Percentiles rank a stretch among this genome's conserved stretches.
phyloP scores from a whole-genome alignment of 1,140 invertebrate species.

The Nephila pilipes region DNA sequence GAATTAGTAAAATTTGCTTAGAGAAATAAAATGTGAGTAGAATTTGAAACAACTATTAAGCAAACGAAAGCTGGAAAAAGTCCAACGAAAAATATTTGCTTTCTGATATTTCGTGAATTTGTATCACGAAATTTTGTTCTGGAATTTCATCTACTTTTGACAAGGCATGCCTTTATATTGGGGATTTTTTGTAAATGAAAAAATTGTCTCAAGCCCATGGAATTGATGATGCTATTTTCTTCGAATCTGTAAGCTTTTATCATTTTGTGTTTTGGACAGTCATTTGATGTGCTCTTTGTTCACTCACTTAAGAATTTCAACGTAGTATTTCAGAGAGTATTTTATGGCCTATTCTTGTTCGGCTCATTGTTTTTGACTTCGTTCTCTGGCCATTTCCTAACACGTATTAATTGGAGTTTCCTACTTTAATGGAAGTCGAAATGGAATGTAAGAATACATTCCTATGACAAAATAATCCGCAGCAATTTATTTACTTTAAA shows the following conservation, averaged over 20 bases:
- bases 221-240: background rate
- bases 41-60: too few relatives aligned
- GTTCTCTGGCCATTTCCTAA: background rate
- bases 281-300: background rate
- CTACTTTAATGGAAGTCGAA: background rate
- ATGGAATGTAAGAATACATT: background rate
- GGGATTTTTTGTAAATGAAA: background rate
- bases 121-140: too few relatives aligned
- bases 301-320: slow-evolving; percentile 7
- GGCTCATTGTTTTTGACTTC: background rate
- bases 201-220: background rate
- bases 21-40: too few relatives aligned
- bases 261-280: background rate
- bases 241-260: background rate
- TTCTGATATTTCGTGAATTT: too few relatives aligned
- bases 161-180: background rate
- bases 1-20: too few relatives aligned
- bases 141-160: background rate
- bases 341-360: slow-evolving; percentile 24
- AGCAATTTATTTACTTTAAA: background rate
- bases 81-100: too few relatives aligned
- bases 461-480: background rate
- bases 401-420: slow-evolving; percentile 18
- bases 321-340: background rate
- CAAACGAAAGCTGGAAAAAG: too few relatives aligned